Evolutionary conservation across 2,113 vertebrate genomes (phyloP), one percentile per base, ranked within the genome.

Genomic region (Origma solitaria): DNA sequence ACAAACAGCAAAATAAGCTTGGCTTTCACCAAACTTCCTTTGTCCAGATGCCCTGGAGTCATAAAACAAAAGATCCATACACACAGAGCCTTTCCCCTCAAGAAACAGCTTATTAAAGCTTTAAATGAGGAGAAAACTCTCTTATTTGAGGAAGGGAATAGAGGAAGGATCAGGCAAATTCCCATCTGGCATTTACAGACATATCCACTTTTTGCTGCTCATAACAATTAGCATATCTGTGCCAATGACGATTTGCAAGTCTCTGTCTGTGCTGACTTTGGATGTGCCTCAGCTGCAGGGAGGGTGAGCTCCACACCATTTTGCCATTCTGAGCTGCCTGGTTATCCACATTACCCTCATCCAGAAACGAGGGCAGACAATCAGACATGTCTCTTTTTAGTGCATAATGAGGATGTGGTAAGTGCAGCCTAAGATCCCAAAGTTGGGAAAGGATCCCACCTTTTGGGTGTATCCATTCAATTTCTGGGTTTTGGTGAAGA

Each of bases 401-500:
- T 6, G 3, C 30, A 25, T 7, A 68, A 30, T n/a, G 69, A 89
- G 44, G 50, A 73, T 58, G 28, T 68, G 77, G 35, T 70, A 81
- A 86, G 19, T 44, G 56, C 25, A 66, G 64, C 38, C 51, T 51
- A 88, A 68, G 35, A 86, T 18, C 10, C 60, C 71, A 56, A 70
- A 83, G 38, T 2, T 68, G 80, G 86, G 68, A 92, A 78, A 78
- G 9, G 13, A 86, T 94, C 56, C 76, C 72, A 81, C 24, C 1
- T 0, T 92, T 88, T 60, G 80, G 60, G 44, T 86, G 80, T 78
- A 83, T 83, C 60, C 24, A n/a, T 84, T 86, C 33, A 31, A 1
- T 68, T 93, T 78, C 79, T 75, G 76, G 62, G 40, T 70, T 96
- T 96, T 92, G 94, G 91, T 97, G 83, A 80, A 56, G 92, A 92